A percentile compares a stretch with the other conserved stretches of the same genome.
These are phyloP conservation scores for Micrasema longulum DNA, from an alignment of 1,140 invertebrate genomes.

Conservation along the genomic window DNA sequence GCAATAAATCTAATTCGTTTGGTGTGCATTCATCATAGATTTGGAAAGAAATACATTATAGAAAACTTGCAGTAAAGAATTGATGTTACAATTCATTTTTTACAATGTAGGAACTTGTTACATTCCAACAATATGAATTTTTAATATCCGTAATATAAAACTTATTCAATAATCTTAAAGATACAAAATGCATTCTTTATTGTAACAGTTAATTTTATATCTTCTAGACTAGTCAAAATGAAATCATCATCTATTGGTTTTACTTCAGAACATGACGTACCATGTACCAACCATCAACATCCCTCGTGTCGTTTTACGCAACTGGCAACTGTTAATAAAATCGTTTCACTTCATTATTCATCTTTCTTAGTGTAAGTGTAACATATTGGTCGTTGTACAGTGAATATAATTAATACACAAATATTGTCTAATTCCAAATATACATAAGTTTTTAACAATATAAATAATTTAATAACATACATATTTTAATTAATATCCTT, in stretches of 20 bases:
- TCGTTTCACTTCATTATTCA: not conserved
- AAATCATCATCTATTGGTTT: not conserved
- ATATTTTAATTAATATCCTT: slow-evolving; percentile 51
- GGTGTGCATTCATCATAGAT: slow-evolving; percentile 4
- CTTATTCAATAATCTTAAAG: no score
- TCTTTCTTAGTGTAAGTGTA: slow-evolving; percentile 41
- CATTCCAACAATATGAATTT: no score
- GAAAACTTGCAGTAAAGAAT: slow-evolving; percentile 1
- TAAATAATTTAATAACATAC: slow-evolving; percentile 49
- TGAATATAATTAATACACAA: slow-evolving; percentile 45
- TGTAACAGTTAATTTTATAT: not conserved
- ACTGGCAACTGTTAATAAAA: slow-evolving; percentile 20
- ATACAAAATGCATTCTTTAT: no score
- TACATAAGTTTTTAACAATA: slow-evolving; percentile 51
- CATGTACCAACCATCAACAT: not conserved
- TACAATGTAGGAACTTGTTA: no score
- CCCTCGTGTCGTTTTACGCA: slow-evolving; percentile 2
- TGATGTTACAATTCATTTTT: not conserved
- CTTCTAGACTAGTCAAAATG: not conserved
- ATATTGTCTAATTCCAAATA: slow-evolving; percentile 50
- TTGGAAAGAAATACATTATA: no score
- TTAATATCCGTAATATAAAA: no score
- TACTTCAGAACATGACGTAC: not conserved
- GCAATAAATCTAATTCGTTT: slow-evolving; percentile 36
- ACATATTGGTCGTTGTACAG: slow-evolving; percentile 51